These are phyloP conservation scores for Cryptocheilus praepositus DNA, from an alignment of 2,888 invertebrate genomes.

Conservation along the genomic window DNA sequence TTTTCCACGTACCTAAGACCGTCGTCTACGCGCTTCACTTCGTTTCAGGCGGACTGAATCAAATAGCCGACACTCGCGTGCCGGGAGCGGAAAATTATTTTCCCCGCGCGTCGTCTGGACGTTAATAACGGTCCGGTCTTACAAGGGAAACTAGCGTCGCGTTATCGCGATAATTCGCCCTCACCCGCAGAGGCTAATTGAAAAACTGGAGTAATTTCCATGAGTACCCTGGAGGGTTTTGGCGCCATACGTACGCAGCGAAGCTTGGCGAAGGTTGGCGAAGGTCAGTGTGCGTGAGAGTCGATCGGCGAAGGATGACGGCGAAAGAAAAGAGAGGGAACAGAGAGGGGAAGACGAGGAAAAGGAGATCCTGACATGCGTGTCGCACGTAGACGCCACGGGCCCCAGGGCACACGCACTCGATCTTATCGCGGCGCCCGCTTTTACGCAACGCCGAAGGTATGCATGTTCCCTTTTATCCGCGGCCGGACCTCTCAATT, in stretches of 20 bases:
- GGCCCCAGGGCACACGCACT: conserved; percentile 38
- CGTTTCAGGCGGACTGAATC: neutral
- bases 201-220: conserved; percentile 43
- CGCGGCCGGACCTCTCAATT: conserved; percentile 13
- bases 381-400: conserved; percentile 51
- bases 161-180: conserved; percentile 34
- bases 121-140: conserved; percentile 1
- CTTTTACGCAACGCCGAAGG: conserved; percentile 7
- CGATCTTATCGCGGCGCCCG: conserved; percentile 54
- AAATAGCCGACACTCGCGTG: neutral
- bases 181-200: conserved; percentile 40
- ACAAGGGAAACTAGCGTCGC: conserved; percentile 2
- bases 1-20: too few relatives aligned
- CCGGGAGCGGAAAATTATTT: neutral
- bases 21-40: too few relatives aligned
- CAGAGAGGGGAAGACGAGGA: neutral
- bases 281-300: conserved; percentile 54
- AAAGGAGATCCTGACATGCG: conserved; percentile 31
- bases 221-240: conserved; percentile 29
- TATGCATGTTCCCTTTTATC: neutral
- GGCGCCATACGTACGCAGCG: neutral
- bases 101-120: neutral
- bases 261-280: conserved; percentile 40
- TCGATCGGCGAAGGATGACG: conserved; percentile 36
- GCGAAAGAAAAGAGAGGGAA: too few relatives aligned